Percentiles rank a stretch among this genome's conserved stretches.
phyloP scores from a whole-genome alignment of 1,140 invertebrate species.

The Scaptomyza montana region DNA sequence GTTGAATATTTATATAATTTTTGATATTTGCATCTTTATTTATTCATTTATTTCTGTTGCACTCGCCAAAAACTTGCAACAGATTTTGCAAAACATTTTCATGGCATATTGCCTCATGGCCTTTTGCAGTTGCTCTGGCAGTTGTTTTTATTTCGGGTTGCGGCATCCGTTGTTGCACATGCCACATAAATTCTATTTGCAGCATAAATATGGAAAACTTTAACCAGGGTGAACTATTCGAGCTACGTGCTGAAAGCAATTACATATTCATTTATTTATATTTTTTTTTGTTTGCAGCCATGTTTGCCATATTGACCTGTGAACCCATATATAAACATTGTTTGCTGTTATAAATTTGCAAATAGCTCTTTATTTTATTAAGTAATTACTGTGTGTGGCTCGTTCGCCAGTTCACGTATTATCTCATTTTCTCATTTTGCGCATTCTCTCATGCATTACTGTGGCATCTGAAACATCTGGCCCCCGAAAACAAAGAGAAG shows the following conservation, averaged over 20 bases:
- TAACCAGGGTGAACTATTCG: slow-evolving; percentile 22
- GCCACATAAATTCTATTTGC: slow-evolving; percentile 58
- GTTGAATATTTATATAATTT: slow-evolving; percentile 1
- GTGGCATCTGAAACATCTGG: slow-evolving; percentile 14
- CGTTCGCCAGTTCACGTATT: slow-evolving; percentile 10
- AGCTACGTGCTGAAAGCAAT: slow-evolving; percentile 10
- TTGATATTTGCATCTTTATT: background rate
- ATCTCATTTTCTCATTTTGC: slow-evolving; percentile 13
- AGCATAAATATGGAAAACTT: slow-evolving; percentile 66
- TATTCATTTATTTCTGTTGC: slow-evolving; percentile 5
- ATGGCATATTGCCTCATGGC: slow-evolving; percentile 11
- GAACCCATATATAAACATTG: slow-evolving; percentile 11
- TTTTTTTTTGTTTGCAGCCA: slow-evolving; percentile 7
- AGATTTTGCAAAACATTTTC: slow-evolving; percentile 25
- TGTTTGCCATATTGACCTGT: slow-evolving; percentile 44
- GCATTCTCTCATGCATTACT: background rate
- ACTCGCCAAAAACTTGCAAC: slow-evolving; percentile 3
- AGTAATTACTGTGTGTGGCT: slow-evolving; percentile 56
- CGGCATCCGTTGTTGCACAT: slow-evolving; percentile 18
- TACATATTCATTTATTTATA: slow-evolving; percentile 6
- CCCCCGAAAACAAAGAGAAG: slow-evolving; percentile 39
- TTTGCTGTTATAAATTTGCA: slow-evolving; percentile 62
- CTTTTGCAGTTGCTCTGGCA: slow-evolving; percentile 1
- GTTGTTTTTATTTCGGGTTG: background rate
- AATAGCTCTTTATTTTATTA: slow-evolving; percentile 64